Evolutionary conservation across 1,140 invertebrate species (phyloP), one percentile per base, ranked within the genome.

Genomic region (Cydia strobilella): DNA sequence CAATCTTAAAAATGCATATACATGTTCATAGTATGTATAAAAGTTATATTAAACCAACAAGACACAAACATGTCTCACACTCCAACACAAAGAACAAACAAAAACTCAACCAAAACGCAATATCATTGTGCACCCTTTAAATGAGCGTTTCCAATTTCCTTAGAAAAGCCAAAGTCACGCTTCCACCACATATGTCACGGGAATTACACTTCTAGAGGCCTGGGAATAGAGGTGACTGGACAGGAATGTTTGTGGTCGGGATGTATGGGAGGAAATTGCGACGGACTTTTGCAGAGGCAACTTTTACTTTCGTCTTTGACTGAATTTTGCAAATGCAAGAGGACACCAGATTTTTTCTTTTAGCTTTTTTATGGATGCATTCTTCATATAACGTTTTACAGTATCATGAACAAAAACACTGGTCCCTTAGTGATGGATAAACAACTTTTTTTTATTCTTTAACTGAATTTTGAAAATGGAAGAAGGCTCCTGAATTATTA

Each of bases 91-190:
- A 66, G 35, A 69, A 69, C 65, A 69, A 69, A 35, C 27, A 35
- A 69, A 51, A 73, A 73, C 72, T 51, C 9, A 51, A 59, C 27
- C 65, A 87, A 89, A 84, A 79, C 79, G 87, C 82, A 75, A 79
- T 78, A 86, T 92, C 90, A 90, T 84, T 77, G 82, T 81, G 80
- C 83, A 89, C 84, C 86, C 85, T 73, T 85, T 85, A 83, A 83
- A 83, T 79, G 83, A 90, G 85, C 85, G 81, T 81, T 86, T 82
- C 81, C 86, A 90, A 92, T 92, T 90, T 92, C 87, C 86, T 82
- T 72, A 71, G 79, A 81, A 90, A 86, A 31, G 74, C 73, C 51
- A 71, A 84, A 88, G 87, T 92, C 90, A 92, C 85, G 76, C 75
- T 79, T 76, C 77, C 69, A 77, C 85, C 88, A 92, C 89, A 91